A percentile compares a stretch with the other conserved stretches of the same genome.
Conservation (phyloP, 2,888 invertebrate genomes). For the Sesamia inferens region DNA sequence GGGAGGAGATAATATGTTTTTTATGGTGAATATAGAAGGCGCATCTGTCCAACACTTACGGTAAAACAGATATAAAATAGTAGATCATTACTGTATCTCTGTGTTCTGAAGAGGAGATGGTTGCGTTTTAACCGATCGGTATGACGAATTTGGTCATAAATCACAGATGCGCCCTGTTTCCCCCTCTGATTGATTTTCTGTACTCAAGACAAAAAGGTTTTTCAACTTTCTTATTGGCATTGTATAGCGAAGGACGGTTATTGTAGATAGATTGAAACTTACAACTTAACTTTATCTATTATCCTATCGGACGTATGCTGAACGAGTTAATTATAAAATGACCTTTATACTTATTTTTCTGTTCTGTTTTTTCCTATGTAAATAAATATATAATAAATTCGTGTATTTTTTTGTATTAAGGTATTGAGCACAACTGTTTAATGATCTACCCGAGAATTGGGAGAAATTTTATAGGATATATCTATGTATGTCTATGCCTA, state of each 20-base stretch:
- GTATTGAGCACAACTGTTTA: not conserved
- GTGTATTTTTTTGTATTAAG: not conserved
- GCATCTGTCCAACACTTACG: constrained; percentile 74
- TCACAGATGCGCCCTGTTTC: constrained; percentile 47
- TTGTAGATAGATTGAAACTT: not conserved
- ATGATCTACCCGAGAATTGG: not conserved
- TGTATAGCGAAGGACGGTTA: not conserved
- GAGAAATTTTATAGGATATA: not conserved
- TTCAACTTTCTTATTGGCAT: not conserved
- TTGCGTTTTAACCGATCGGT: constrained; percentile 3
- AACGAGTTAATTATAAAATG: no score
- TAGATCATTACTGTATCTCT: constrained; percentile 40
- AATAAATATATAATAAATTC: no score
- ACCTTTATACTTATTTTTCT: no score
- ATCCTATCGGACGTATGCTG: no score
- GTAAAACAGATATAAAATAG: constrained; percentile 53
- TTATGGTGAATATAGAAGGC: constrained; percentile 79
- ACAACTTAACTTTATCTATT: not conserved
- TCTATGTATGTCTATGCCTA: no score
- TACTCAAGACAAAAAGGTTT: not conserved
- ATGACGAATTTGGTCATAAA: constrained; percentile 48
- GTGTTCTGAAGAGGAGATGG: constrained; percentile 11
- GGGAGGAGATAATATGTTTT: constrained; percentile 76
- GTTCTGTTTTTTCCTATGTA: no score
- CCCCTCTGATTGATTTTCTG: not conserved